A percentile compares a stretch with the other conserved stretches of the same genome.
Conservation (phyloP, 2,797 vertebrate genomes). For the Manis pentadactyla region DNA sequence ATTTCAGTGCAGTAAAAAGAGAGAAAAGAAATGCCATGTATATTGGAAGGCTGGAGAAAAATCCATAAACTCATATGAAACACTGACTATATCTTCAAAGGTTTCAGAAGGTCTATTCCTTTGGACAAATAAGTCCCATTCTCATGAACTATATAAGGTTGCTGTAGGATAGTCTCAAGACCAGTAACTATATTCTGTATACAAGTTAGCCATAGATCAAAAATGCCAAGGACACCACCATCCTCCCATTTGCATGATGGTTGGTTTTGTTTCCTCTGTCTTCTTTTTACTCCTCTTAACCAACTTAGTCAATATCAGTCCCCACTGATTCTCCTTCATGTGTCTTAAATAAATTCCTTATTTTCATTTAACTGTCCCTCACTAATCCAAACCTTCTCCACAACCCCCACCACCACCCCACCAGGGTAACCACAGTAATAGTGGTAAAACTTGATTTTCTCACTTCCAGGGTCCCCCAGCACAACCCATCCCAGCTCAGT, state of each 20-base stretch:
- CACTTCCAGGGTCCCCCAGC: background rate
- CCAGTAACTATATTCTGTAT: conserved; percentile 48
- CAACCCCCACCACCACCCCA: background rate
- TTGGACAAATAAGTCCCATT: conserved; percentile 53
- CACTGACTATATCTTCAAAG: background rate
- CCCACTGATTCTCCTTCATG: background rate
- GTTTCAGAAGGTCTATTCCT: conserved; percentile 38
- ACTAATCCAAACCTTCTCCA: background rate
- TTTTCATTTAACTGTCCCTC: background rate
- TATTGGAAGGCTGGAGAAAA: conserved; percentile 31
- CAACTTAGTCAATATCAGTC: background rate
- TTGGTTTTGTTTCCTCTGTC: background rate
- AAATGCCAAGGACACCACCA: background rate
- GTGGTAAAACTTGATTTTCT: background rate
- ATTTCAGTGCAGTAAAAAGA: conserved; percentile 43
- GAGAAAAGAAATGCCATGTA: conserved; percentile 1
- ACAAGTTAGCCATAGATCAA: conserved; percentile 63
- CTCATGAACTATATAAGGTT: conserved; percentile 45
- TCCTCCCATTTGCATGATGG: background rate
- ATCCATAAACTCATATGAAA: conserved; percentile 60
- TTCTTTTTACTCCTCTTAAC: background rate
- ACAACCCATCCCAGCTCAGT: background rate
- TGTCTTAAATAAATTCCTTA: background rate
- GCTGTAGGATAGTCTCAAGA: conserved; percentile 60
- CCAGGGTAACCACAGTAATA: background rate